Percentiles rank a stretch among this genome's conserved stretches.
These are phyloP conservation scores for Protonibea diacanthus DNA, from an alignment of 2,797 vertebrate genomes.

Conservation along the genomic window DNA sequence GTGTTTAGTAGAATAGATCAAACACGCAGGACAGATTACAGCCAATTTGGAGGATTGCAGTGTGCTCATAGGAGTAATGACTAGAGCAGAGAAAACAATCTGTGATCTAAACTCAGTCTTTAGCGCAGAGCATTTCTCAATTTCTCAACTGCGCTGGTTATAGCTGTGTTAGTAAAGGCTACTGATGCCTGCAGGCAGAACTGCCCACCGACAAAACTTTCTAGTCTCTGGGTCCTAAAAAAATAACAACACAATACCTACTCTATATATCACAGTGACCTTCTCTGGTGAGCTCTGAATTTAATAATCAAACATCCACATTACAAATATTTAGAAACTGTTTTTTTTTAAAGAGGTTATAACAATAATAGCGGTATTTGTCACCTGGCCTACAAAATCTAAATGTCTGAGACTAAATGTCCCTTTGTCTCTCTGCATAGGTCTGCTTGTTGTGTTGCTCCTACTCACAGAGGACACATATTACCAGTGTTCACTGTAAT, in stretches of 20 bases:
- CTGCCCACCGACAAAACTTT: slow-evolving; percentile 45
- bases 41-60: slow-evolving; percentile 52
- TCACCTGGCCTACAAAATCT: slow-evolving; percentile 1
- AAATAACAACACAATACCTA: slow-evolving; percentile 41
- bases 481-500: slow-evolving; percentile 80
- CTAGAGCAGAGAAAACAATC: slow-evolving; percentile 53
- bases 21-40: slow-evolving; percentile 52
- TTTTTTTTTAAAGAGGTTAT: slow-evolving; percentile 1
- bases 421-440: slow-evolving; percentile 42
- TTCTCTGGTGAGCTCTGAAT: neutral
- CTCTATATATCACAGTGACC: slow-evolving; percentile 10
- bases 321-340: neutral
- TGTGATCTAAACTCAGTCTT: slow-evolving; percentile 60
- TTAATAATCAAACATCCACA: neutral
- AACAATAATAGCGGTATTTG: neutral
- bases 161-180: slow-evolving; percentile 50
- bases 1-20: slow-evolving; percentile 47
- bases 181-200: slow-evolving; percentile 46
- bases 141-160: slow-evolving; percentile 53
- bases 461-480: slow-evolving; percentile 73
- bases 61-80: slow-evolving; percentile 59
- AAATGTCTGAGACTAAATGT: slow-evolving; percentile 21
- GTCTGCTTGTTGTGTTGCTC: slow-evolving; percentile 61
- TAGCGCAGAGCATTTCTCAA: slow-evolving; percentile 39
- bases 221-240: slow-evolving; percentile 40